These are phyloP conservation scores for Ataeniobius toweri DNA, from an alignment of 2,797 vertebrate genomes.

Conservation along the genomic window DNA sequence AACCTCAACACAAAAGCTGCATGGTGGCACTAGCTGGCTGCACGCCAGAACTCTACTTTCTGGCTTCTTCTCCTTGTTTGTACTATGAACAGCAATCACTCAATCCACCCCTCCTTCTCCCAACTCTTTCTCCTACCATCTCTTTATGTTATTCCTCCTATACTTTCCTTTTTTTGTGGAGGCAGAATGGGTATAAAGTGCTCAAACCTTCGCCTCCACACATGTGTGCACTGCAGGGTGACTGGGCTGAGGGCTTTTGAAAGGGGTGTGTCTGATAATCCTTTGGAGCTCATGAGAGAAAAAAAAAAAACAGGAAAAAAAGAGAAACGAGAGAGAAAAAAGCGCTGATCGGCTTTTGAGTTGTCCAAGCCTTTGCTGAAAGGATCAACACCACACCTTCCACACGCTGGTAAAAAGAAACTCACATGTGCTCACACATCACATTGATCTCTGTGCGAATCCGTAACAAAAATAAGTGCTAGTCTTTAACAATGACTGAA, in stretches of 20 bases:
- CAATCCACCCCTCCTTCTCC: conserved; percentile 32
- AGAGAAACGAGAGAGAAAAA: conserved; percentile 27
- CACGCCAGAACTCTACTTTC: conserved; percentile 60
- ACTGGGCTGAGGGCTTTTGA: conserved; percentile 57
- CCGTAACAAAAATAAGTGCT: conserved; percentile 15
- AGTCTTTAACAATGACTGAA: conserved; percentile 39
- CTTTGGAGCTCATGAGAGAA: conserved; percentile 62
- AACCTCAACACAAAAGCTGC: conserved; percentile 74
- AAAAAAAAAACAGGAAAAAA: conserved; percentile 28
- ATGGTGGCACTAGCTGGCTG: conserved; percentile 66
- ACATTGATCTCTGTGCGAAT: conserved; percentile 30
- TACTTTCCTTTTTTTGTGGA: conserved; percentile 42
- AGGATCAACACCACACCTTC: conserved; percentile 31
- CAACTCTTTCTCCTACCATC: conserved; percentile 44
- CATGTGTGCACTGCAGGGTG: conserved; percentile 38
- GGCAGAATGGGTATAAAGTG: conserved; percentile 48
- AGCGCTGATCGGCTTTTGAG: conserved; percentile 58
- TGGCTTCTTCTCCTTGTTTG: conserved; percentile 47
- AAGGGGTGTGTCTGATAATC: conserved; percentile 72
- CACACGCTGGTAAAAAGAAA: conserved; percentile 52
- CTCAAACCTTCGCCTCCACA: conserved; percentile 31
- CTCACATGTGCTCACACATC: conserved; percentile 23
- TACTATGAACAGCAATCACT: conserved; percentile 56
- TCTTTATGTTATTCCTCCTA: conserved; percentile 47
- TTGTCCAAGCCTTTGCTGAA: conserved; percentile 47